These are phyloP conservation scores for Metaphire vulgaris DNA, from an alignment of 1,140 invertebrate genomes.

Conservation along the genomic window DNA sequence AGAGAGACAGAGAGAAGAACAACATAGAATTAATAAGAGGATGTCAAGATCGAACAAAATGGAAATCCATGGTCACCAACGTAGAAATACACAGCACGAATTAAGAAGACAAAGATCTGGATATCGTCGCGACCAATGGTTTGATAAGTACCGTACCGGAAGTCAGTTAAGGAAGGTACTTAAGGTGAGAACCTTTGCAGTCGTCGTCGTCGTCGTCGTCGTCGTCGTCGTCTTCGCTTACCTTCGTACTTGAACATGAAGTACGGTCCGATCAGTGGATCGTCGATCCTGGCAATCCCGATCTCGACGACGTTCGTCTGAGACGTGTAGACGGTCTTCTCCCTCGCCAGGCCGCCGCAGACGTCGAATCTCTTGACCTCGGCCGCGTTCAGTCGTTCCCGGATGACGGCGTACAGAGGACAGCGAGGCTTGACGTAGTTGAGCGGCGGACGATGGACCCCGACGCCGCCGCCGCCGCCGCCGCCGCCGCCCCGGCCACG, in stretches of 20 bases:
- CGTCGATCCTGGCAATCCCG: not conserved
- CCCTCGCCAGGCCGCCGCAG: conserved; percentile 20
- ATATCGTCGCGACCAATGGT: too few relatives aligned
- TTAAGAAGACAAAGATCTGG: too few relatives aligned
- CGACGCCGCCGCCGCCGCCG: not conserved
- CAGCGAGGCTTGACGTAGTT: not conserved
- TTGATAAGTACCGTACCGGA: too few relatives aligned
- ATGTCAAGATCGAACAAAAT: too few relatives aligned
- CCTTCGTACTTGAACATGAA: not conserved
- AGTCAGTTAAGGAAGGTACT: too few relatives aligned
- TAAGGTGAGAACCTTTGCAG: too few relatives aligned
- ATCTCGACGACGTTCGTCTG: conserved; percentile 22
- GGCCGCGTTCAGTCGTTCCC: conserved; percentile 1
- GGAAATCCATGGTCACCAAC: too few relatives aligned
- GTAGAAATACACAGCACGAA: too few relatives aligned
- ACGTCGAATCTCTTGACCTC: conserved; percentile 11
- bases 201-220: too few relatives aligned
- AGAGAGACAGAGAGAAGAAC: too few relatives aligned
- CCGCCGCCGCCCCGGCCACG: not conserved
- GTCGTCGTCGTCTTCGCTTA: too few relatives aligned
- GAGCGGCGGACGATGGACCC: not conserved
- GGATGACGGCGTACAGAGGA: conserved; percentile 4
- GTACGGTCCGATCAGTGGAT: not conserved
- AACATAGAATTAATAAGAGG: too few relatives aligned
- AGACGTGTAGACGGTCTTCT: conserved; percentile 24